Percentiles rank a stretch among this genome's conserved stretches.
These are phyloP conservation scores for Gadopsis bispinosus DNA, from an alignment of 2,797 vertebrate species.

Conservation along the genomic window DNA sequence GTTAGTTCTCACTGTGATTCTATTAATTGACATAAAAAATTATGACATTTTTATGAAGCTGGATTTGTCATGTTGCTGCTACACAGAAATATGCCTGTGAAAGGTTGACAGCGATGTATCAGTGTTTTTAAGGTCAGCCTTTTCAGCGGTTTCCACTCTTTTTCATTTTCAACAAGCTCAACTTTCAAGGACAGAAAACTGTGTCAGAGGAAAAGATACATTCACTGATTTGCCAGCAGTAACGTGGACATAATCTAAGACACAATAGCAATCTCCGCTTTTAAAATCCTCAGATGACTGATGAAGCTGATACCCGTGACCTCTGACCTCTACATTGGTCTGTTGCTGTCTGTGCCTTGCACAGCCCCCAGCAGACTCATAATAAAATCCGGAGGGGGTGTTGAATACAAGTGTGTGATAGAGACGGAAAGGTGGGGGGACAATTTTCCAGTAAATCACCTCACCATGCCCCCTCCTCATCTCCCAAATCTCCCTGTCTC, in stretches of 20 bases:
- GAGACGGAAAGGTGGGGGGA: conserved; percentile 17
- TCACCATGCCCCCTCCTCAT: conserved; percentile 15
- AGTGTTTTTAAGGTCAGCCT: neutral
- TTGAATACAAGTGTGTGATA: neutral
- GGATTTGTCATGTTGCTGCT: neutral
- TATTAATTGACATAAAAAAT: neutral
- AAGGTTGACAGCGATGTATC: neutral
- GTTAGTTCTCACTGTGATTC: neutral
- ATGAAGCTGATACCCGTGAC: conserved; percentile 36
- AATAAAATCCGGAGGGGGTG: conserved; percentile 29
- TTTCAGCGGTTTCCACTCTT: neutral
- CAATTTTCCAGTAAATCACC: conserved; percentile 58
- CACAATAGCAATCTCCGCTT: neutral
- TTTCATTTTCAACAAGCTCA: neutral
- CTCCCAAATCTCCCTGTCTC: conserved; percentile 24
- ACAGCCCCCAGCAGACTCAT: conserved; percentile 32
- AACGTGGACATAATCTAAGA: neutral
- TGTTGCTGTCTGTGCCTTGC: conserved; percentile 22
- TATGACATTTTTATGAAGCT: neutral
- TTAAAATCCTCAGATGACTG: conserved; percentile 25
- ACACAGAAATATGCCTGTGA: neutral
- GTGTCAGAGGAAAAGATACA: neutral
- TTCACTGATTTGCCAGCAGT: neutral
- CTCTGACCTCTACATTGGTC: conserved; percentile 46
- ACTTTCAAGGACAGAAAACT: neutral